These are phyloP conservation scores for Asarcornis scutulata DNA, from an alignment of 2,113 vertebrate genomes.

Conservation along the genomic window DNA sequence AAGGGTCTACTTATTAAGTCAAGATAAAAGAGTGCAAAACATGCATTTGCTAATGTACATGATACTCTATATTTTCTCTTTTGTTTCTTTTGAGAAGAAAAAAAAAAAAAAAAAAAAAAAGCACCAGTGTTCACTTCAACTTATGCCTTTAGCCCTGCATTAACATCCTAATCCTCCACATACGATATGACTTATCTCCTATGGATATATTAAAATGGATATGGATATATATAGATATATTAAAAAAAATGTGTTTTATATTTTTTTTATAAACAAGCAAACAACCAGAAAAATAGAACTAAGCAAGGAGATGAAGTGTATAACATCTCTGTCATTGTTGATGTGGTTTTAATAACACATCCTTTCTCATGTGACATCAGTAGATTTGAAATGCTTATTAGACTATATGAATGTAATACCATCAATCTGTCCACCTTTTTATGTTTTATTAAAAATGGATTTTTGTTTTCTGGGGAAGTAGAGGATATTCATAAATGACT, in stretches of 20 bases:
- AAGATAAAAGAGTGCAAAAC: neutral
- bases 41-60: neutral
- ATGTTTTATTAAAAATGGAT: neutral
- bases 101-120: neutral
- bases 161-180: neutral
- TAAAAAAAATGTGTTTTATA: neutral
- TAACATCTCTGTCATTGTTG: neutral
- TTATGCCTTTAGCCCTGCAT: neutral
- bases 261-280: neutral
- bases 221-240: neutral
- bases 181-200: neutral
- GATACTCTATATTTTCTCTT: neutral
- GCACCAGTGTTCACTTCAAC: neutral
- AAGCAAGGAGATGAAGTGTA: neutral
- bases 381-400: neutral
- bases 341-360: neutral
- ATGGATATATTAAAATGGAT: neutral
- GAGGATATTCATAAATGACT: neutral
- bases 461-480: neutral
- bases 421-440: neutral
- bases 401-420: neutral
- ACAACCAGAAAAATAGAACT: neutral
- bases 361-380: neutral
- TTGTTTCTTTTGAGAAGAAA: neutral
- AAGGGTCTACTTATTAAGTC: neutral